These are phyloP conservation scores for Lepidonotus clava DNA, from an alignment of 2,888 invertebrate genomes.

Conservation along the genomic window DNA sequence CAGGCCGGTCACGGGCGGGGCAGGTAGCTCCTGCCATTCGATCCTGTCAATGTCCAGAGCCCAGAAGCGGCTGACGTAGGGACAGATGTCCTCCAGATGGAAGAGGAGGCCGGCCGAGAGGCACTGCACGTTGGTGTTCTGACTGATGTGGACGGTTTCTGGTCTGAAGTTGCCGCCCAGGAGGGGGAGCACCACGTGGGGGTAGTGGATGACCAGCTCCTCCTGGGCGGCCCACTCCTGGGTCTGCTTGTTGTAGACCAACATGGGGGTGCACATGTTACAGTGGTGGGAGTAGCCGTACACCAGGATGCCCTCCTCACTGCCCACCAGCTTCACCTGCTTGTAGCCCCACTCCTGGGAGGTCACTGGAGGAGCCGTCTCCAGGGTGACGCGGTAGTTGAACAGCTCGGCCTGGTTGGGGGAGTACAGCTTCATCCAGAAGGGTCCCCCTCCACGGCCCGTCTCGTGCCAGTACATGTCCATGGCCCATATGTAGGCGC, in stretches of 20 bases:
- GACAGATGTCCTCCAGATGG: slow-evolving; percentile 45
- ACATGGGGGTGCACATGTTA: slow-evolving; percentile 36
- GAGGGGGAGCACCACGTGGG: slow-evolving; percentile 26
- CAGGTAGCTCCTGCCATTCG: slow-evolving; percentile 30
- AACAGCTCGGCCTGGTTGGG: too few relatives aligned
- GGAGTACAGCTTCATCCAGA: slow-evolving; percentile 23
- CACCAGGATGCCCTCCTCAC: slow-evolving; percentile 5
- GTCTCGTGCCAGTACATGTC: slow-evolving; percentile 45
- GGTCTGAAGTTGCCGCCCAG: slow-evolving; percentile 4
- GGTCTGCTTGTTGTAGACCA: background rate
- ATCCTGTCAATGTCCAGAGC: slow-evolving; percentile 20
- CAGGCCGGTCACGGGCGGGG: slow-evolving; percentile 9
- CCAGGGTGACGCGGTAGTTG: background rate
- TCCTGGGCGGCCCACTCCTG: background rate
- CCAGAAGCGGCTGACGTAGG: slow-evolving; percentile 22
- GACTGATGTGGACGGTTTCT: slow-evolving; percentile 39
- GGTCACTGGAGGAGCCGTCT: slow-evolving; percentile 21
- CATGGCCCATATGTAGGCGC: slow-evolving; percentile 44
- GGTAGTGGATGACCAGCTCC: slow-evolving; percentile 45
- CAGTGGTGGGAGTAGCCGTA: slow-evolving; percentile 49
- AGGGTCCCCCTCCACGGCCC: slow-evolving; percentile 14
- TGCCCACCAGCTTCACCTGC: slow-evolving; percentile 29
- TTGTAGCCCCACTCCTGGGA: slow-evolving; percentile 49
- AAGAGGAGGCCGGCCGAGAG: slow-evolving; percentile 22
- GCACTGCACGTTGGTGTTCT: slow-evolving; percentile 28